A percentile compares a stretch with the other conserved stretches of the same genome.
phyloP scores from a whole-genome alignment of 2,888 invertebrate species.

The Hydrotaea cyrtoneurina region DNA sequence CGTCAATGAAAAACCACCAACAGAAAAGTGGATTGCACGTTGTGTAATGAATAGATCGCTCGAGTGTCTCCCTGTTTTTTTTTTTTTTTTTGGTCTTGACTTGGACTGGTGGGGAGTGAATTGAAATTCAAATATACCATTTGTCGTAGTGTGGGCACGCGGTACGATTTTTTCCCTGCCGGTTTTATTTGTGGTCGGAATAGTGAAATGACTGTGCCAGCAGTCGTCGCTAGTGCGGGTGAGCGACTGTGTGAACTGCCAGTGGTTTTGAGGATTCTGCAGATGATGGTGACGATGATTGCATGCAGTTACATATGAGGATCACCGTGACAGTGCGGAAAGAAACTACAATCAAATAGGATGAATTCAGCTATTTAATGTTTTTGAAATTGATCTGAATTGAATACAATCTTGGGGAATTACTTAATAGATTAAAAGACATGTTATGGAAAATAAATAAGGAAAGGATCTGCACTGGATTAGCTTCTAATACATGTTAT shows the following conservation, averaged over 20 bases:
- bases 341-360: too few relatives aligned
- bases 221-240: neutral
- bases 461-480: too few relatives aligned
- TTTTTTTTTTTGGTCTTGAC: neutral
- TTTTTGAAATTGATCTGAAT: too few relatives aligned
- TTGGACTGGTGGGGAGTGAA: neutral
- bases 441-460: too few relatives aligned
- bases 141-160: neutral
- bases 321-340: neutral
- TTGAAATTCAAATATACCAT: neutral
- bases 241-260: neutral
- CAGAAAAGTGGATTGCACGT: conserved; percentile 1
- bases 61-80: neutral
- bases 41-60: conserved; percentile 34
- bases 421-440: too few relatives aligned
- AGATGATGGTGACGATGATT: conserved; percentile 17
- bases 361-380: too few relatives aligned
- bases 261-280: neutral
- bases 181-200: conserved; percentile 21
- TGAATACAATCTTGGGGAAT: too few relatives aligned
- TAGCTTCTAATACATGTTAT: too few relatives aligned
- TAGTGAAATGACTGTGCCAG: neutral
- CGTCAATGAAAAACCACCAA: neutral
- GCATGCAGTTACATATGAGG: neutral
- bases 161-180: neutral